These are phyloP conservation scores for Pseudomyrmex concolor DNA, from an alignment of 1,140 invertebrate species.

Conservation along the genomic window DNA sequence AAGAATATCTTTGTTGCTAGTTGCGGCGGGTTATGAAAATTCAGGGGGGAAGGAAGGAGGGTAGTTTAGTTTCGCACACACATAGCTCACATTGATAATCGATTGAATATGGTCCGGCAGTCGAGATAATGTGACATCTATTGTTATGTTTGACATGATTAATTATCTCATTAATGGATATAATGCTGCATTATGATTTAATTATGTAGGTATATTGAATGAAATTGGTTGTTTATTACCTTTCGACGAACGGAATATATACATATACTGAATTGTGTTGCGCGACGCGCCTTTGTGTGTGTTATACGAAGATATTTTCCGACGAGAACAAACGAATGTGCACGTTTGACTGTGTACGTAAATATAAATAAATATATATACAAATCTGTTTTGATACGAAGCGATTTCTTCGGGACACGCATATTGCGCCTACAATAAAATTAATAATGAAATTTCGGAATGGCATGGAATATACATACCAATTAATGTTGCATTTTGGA, in stretches of 20 bases:
- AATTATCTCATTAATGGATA: constrained; percentile 43
- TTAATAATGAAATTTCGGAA: constrained; percentile 20
- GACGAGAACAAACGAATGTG: background rate
- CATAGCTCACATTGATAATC: background rate
- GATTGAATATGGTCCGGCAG: constrained; percentile 31
- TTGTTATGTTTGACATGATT: constrained; percentile 50
- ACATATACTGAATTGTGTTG: background rate
- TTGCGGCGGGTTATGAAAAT: no score
- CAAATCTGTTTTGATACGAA: background rate
- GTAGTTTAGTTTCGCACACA: background rate
- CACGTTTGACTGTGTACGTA: background rate
- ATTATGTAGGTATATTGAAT: constrained; percentile 17
- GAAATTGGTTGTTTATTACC: constrained; percentile 31
- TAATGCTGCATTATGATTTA: constrained; percentile 23
- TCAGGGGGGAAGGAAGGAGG: background rate
- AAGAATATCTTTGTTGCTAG: background rate
- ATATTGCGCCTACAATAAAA: constrained; percentile 6
- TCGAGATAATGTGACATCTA: constrained; percentile 40
- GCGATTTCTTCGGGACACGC: background rate
- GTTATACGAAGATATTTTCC: constrained; percentile 29
- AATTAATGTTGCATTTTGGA: constrained; percentile 47
- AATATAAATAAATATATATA: background rate
- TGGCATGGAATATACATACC: background rate
- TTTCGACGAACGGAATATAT: background rate
- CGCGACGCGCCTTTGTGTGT: background rate